Percentiles rank a stretch among this genome's conserved stretches.
Conservation (phyloP, 2,113 vertebrate genomes). For the Illadopsis cleaveri region DNA sequence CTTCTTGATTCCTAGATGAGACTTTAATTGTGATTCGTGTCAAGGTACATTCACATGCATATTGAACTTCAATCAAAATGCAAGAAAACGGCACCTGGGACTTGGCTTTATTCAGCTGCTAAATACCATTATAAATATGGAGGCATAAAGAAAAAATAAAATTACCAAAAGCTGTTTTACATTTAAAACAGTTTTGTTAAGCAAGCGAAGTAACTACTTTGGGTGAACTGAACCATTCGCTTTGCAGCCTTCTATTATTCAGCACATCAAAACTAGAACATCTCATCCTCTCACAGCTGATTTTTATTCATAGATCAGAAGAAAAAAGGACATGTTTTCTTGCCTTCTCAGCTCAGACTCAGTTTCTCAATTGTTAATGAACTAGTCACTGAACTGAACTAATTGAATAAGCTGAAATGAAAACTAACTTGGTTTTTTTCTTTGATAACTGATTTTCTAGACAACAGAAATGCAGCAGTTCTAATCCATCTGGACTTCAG, state of each 20-base stretch:
- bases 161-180: slow-evolving; percentile 31
- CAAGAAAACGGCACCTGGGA: slow-evolving; percentile 47
- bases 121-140: slow-evolving; percentile 22
- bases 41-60: slow-evolving; percentile 47
- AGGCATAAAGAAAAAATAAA: not conserved
- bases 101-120: slow-evolving; percentile 18
- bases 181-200: slow-evolving; percentile 42
- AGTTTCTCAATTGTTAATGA: slow-evolving; percentile 35
- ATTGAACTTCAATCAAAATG: slow-evolving; percentile 45
- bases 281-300: slow-evolving; percentile 34
- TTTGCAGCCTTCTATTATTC: slow-evolving; percentile 9
- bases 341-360: slow-evolving; percentile 26
- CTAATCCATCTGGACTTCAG: slow-evolving; percentile 19
- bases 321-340: slow-evolving; percentile 7
- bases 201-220: slow-evolving; percentile 10
- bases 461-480: slow-evolving; percentile 18
- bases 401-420: slow-evolving; percentile 51
- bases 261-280: slow-evolving; percentile 5
- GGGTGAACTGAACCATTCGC: slow-evolving; percentile 16
- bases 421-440: slow-evolving; percentile 48
- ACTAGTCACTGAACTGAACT: slow-evolving; percentile 38
- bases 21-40: slow-evolving; percentile 47
- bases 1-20: slow-evolving; percentile 23
- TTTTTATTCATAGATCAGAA: slow-evolving; percentile 43
- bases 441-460: slow-evolving; percentile 29